Evolutionary conservation across 37 sponge, comb jelly and placozoan species (phyloP).

Genomic region (Axinella damicornis): DNA sequence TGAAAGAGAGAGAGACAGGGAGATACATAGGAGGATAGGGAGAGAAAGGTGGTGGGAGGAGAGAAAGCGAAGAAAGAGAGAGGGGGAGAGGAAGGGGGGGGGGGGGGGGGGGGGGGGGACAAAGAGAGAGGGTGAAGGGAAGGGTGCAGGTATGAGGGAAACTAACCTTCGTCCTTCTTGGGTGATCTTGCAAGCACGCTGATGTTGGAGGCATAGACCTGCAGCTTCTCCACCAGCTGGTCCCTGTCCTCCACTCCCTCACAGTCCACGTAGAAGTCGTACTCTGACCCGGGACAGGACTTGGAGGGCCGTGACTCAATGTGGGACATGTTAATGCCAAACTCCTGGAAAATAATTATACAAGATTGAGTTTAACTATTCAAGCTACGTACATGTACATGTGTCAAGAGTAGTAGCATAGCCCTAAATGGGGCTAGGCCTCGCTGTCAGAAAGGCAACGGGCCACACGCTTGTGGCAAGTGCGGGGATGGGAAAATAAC

Average conservation of each 20-base stretch:
- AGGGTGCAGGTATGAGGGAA: no score
- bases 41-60: neutral
- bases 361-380: no score
- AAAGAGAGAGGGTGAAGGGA: no score
- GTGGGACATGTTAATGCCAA: conserved; percentile 92
- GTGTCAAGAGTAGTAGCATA: neutral
- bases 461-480: no score
- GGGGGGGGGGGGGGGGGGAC: no score
- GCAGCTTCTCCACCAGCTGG: conserved; percentile 56
- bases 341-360: conserved; percentile 65
- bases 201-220: conserved; percentile 32
- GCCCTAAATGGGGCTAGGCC: no score
- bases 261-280: conserved; percentile 96
- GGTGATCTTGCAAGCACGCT: conserved; percentile 56
- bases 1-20: neutral
- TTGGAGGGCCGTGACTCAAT: conserved; percentile 96
- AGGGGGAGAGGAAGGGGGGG: no score
- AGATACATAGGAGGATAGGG: neutral
- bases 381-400: neutral
- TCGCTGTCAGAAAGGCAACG: no score
- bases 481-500: no score
- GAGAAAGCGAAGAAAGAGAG: no score
- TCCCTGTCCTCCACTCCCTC: conserved; percentile 35
- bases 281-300: conserved; percentile 70
- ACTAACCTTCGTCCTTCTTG: conserved; percentile 77